Evolutionary conservation across 2,797 vertebrate species (phyloP), one percentile per base, ranked within the genome.

Genomic region (Oreortyx pictus): DNA sequence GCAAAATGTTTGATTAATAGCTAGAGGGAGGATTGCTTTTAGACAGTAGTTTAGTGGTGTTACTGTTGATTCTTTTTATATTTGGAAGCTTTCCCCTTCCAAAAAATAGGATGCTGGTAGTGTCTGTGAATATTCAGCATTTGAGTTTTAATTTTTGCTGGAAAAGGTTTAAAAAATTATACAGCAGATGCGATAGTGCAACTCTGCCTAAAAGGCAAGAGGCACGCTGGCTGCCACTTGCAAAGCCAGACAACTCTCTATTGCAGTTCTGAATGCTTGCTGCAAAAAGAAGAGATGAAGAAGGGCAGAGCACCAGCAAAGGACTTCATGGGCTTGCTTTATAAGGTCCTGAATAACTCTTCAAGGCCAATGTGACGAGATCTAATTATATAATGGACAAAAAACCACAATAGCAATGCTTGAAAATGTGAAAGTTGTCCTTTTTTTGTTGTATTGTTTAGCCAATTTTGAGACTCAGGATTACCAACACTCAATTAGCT

Each of bases 81-180:
- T 71, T 68, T 66, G 50, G 90, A 87, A 92, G 24, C 64, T 64
- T 85, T 89, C 25, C 6, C 7, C 41, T 90, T 52, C 44, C 16
- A 66, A 24, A 50, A 52, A 66, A 31, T 70, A 7, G 1, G 0
- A 10, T 27, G 20, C 14, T 64, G 50, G 22, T 56, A 22, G 4
- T 85, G 9, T n/a, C 72, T 90, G 31, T 78, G 82, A 85, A 68
- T 70, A 49, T 39, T 24, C 44, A 41, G 22, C 14, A 47, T 74
- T 89, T 50, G 9, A 10, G 17, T 75, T 83, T 88, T 39, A 19
- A 8, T 39, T 73, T 88, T 91, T 57, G 33, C 76, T 79, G 47
- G 14, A 84, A 82, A 47, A 86, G 31, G 24, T 50, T 70, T 56
- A 35, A 78, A 23, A 87, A 76, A 16, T 56, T 39, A 6, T 47